These are phyloP conservation scores for Mallotus villosus DNA, from an alignment of 2,797 vertebrate genomes.

Conservation along the genomic window DNA sequence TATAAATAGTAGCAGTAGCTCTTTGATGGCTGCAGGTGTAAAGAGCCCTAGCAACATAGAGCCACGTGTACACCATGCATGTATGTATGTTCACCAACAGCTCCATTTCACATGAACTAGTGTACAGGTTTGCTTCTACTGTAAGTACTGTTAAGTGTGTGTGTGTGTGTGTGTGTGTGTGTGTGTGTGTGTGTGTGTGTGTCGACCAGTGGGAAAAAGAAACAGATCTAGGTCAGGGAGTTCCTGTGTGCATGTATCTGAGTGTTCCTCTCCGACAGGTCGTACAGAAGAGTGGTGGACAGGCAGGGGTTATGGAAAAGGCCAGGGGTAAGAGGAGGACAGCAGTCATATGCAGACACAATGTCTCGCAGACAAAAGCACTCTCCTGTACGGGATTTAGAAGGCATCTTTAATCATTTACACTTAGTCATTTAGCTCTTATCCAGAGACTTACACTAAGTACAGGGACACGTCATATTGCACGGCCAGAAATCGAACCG, in stretches of 20 bases:
- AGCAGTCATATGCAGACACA: not conserved
- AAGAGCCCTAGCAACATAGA: too few species aligned
- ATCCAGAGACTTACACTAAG: too few species aligned
- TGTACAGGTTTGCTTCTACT: conserved; percentile 65
- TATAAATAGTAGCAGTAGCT: too few species aligned
- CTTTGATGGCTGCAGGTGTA: too few species aligned
- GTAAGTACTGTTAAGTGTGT: not conserved
- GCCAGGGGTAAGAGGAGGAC: conserved; percentile 58
- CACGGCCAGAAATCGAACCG: too few species aligned
- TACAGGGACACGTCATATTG: too few species aligned
- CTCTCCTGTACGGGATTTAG: not conserved
- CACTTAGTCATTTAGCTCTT: too few species aligned
- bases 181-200: conserved; percentile 35
- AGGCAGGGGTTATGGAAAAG: conserved; percentile 53
- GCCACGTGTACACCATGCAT: conserved; percentile 8
- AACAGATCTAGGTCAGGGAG: conserved; percentile 71
- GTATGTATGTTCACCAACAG: conserved; percentile 26
- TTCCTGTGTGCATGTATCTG: conserved; percentile 63
- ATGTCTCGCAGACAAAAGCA: conserved; percentile 13
- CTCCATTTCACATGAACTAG: not conserved
- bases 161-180: conserved; percentile 7
- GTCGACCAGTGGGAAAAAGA: conserved; percentile 58
- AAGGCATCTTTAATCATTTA: not conserved
- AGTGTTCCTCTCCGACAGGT: not conserved
- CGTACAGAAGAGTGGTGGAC: conserved; percentile 40